Base-by-base conservation (phyloP, 2,113 vertebrate genomes). In the Tautogolabrus adspersus region DNA sequence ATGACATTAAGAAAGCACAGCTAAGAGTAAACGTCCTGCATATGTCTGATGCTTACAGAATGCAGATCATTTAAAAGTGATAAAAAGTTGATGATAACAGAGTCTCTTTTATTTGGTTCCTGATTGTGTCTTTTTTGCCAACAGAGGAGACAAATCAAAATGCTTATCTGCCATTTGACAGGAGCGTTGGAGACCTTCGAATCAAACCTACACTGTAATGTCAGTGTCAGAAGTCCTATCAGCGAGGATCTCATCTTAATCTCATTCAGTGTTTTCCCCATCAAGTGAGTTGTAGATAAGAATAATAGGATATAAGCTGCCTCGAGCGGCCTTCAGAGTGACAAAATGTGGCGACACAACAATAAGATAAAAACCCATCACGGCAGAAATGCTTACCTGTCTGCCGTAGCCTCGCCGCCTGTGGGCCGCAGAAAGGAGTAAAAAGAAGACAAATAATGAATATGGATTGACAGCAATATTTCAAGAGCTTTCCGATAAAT, bases 361-460 rank as follows among this genome's bases (percentile, higher is more conserved):
- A 87, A 56, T 42, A 34, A 77, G 30, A 83, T 71, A 75, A 72
- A 82, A 66, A 77, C 22, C 70, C 23, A 72, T 79, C 44, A 83
- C 66, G 73, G 61, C 67, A 52, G 69, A 37, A 83, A 42, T 49
- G 79, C 93, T 87, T 88, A 93, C 93, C 93, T 86, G 91, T 75
- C 91, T 88, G 66, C 90, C 87, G 8, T 80, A 79, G 59, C 90
- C 92, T 81, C 86, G 82, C 57, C 87, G 86, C 34, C 93, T 93
- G 89, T 49, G 42, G 42, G 80, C 54, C 21, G 54, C 64, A 67
- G 72, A 82, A 18, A 49, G 47, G 18, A 77, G 69, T 84, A 42
- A n/a, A 76, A 82, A 85, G 10, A 60, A 78, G 73, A 83, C 54
- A 91, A 84, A 85, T 69, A 77, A 84, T 89, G 74, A 91, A 83